phyloP scores from a whole-genome alignment of 1,140 invertebrate species.

The Pseudomyrmex flavicornis region DNA sequence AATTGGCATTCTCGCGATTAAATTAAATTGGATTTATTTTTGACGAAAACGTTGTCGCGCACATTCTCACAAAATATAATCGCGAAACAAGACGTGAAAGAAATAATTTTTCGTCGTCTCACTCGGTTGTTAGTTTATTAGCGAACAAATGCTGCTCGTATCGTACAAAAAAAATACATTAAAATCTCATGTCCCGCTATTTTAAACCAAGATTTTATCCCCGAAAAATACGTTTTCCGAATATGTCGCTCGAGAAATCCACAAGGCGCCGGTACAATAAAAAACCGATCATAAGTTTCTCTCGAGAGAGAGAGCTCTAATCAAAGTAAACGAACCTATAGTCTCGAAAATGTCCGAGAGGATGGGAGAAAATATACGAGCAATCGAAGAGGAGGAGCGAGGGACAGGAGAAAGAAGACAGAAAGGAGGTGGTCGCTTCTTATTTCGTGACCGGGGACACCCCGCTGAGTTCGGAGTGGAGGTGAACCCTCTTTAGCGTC shows the following conservation, averaged over 20 bases:
- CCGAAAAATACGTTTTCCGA: too few species aligned
- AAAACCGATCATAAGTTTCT: slow-evolving; percentile 23
- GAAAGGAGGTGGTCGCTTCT: slow-evolving; percentile 61
- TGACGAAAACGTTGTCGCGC: background rate
- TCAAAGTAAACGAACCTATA: slow-evolving; percentile 1
- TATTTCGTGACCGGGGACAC: slow-evolving; percentile 66
- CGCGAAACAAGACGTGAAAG: background rate
- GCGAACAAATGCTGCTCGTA: too few species aligned
- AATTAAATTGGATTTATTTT: background rate
- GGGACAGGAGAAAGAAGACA: slow-evolving; percentile 19
- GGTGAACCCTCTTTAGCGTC: slow-evolving; percentile 70
- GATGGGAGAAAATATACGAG: slow-evolving; percentile 50
- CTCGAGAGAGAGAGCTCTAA: slow-evolving; percentile 8
- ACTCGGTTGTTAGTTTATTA: too few species aligned
- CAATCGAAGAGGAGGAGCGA: slow-evolving; percentile 16
- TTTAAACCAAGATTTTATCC: too few species aligned
- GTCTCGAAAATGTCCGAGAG: slow-evolving; percentile 23
- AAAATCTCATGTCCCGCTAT: too few species aligned
- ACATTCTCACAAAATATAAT: background rate
- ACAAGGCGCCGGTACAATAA: slow-evolving; percentile 12
- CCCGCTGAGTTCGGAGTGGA: slow-evolving; percentile 71
- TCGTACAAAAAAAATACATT: too few species aligned
- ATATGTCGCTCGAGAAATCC: slow-evolving; percentile 35
- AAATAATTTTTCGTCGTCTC: too few species aligned
- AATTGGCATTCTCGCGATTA: background rate